phyloP scores from a whole-genome alignment of 2,797 vertebrate species.

The Scolopax bukidnonensis region DNA sequence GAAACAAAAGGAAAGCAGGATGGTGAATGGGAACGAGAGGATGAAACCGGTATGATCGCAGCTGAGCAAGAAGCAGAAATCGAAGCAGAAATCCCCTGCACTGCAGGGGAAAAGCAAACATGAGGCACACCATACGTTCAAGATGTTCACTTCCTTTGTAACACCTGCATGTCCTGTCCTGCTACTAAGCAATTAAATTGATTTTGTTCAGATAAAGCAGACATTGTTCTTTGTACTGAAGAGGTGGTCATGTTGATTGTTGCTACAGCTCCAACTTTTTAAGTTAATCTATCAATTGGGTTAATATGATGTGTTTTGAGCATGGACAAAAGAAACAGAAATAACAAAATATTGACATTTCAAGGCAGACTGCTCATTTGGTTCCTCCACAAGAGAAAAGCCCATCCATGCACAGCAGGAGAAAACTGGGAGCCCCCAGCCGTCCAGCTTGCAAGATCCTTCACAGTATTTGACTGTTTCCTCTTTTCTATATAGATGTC shows the following conservation, averaged over 20 bases:
- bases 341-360: neutral
- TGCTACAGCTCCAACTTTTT: neutral
- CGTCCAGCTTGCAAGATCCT: neutral
- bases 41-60: neutral
- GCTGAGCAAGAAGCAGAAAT: neutral
- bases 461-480: neutral
- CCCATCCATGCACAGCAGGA: neutral
- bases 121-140: neutral
- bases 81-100: neutral
- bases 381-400: neutral
- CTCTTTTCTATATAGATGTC: neutral
- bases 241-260: neutral
- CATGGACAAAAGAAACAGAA: neutral
- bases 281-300: neutral
- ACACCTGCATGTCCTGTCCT: neutral
- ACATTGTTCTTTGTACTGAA: neutral
- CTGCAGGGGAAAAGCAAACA: neutral
- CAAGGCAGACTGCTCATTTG: neutral
- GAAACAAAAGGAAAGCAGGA: neutral
- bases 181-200: neutral
- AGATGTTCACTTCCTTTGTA: neutral
- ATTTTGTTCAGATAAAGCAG: neutral
- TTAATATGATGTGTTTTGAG: neutral
- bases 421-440: rapidly evolving
- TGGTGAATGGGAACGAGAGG: neutral